Evolutionary conservation across 1,140 invertebrate species (phyloP), one percentile per base, ranked within the genome.

Genomic region (Hycleus phaleratus): DNA sequence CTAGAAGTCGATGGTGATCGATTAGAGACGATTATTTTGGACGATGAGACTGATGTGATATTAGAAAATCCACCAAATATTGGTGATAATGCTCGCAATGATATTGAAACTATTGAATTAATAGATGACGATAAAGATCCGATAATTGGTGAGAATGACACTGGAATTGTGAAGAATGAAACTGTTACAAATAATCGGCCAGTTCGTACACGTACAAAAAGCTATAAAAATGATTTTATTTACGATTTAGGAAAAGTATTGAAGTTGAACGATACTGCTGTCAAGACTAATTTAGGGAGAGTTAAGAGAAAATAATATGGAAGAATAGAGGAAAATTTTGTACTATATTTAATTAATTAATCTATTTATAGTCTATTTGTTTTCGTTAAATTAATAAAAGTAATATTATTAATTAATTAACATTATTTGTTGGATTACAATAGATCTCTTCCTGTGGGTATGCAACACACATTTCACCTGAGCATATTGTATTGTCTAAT

Each of bases 171-270:
- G 3, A 42, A 42, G 10, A 42, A 5, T n/a, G 11, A 32, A 26
- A 44, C 46, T 6, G 26, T 4, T 24, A 39, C 55, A 6, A 52
- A 51, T 47, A 48, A 47, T n/a, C 71, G 84, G 61, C 83, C 84
- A 5, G 77, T 81, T 7, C 75, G 84, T 38, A 85, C 83, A 67
- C 79, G 81, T 46, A 58, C 46, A 9, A 47, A 49, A 9, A 64
- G 59, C 49, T 76, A 82, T 3, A 85, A 82, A 66, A 80, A 82
- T 62, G 83, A 86, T 72, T 86, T 85, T 70, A 81, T 85, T 55
- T 85, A 86, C 66, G 83, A 85, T 71, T 68, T 83, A 54, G 77
- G 76, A 12, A 60, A 58, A 5, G 57, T 58, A 5, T 43, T 58
- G 45, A 58, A 58, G 40, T 39, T 58, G 8, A 57, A 57, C 4